Evolutionary conservation across 2,113 vertebrate genomes (phyloP).

Genomic region (Mesitornis unicolor): DNA sequence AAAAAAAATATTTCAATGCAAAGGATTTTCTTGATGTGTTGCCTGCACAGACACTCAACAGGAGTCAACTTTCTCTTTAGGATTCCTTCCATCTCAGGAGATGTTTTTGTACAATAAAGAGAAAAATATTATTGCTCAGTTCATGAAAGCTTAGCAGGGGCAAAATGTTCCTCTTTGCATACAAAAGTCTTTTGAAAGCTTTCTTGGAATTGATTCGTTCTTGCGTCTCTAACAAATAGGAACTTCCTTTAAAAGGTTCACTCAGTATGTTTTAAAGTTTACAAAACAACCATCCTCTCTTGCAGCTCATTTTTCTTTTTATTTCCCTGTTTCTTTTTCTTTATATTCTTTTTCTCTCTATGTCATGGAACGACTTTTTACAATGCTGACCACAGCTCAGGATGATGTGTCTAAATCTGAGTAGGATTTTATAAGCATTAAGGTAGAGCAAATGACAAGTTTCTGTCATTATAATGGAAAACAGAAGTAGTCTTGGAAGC

Average conservation of each 20-base stretch:
- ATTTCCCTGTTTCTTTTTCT: not conserved
- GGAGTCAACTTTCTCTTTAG: not conserved
- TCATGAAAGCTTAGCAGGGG: not conserved
- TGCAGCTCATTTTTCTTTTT: not conserved
- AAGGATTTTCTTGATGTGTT: not conserved
- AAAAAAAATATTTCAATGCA: not conserved
- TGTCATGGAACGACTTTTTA: not conserved
- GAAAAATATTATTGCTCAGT: not conserved
- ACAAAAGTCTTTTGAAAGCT: not conserved
- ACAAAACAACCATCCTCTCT: not conserved
- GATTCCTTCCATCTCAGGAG: not conserved
- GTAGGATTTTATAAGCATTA: not conserved
- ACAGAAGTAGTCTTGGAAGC: not conserved
- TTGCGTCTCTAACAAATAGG: not conserved
- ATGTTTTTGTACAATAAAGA: not conserved
- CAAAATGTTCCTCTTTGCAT: not conserved
- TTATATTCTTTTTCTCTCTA: not conserved
- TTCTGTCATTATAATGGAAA: not conserved
- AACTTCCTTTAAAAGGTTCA: not conserved
- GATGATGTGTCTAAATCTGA: not conserved
- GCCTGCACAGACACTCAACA: not conserved
- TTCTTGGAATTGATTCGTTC: not conserved
- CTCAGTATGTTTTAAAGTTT: not conserved
- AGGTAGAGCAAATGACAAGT: not conserved
- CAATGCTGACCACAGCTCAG: not conserved